Conservation (phyloP, 1,140 invertebrate genomes). For the Antheraea pernyi region DNA sequence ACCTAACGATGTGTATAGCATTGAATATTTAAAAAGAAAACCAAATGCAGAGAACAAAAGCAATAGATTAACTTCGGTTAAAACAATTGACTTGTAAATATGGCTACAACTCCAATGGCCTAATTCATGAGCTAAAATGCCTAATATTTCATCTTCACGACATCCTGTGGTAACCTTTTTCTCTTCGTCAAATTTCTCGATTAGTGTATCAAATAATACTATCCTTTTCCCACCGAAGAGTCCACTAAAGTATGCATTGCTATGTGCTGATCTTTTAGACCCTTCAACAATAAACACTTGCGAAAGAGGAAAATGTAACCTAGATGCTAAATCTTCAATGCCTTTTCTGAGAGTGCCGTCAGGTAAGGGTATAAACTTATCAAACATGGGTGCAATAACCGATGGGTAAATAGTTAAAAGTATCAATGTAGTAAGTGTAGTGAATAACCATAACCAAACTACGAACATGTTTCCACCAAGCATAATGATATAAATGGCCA, state of each 20-base stretch:
- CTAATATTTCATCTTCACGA: too few species aligned
- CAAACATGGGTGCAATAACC: slow-evolving; percentile 98
- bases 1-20: slow-evolving; percentile 93
- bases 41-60: slow-evolving; percentile 94
- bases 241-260: slow-evolving; percentile 99
- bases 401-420: slow-evolving; percentile 95
- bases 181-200: slow-evolving; percentile 80
- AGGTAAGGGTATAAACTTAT: slow-evolving; percentile 97
- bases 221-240: slow-evolving; percentile 98
- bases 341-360: slow-evolving; percentile 92
- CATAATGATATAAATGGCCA: slow-evolving; percentile 93
- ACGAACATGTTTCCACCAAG: slow-evolving; percentile 96
- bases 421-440: slow-evolving; percentile 88
- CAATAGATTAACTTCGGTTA: too few species aligned
- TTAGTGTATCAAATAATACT: slow-evolving; percentile 98
- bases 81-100: too few species aligned
- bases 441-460: slow-evolving; percentile 96
- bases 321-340: slow-evolving; percentile 94
- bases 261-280: slow-evolving; percentile 96
- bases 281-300: slow-evolving; percentile 99
- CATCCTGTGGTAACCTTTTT: slow-evolving; percentile 82
- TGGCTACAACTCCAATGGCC: too few species aligned
- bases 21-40: slow-evolving; percentile 88
- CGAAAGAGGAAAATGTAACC: slow-evolving; percentile 94
- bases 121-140: too few species aligned